Percentiles rank a stretch among this genome's conserved stretches.
These are phyloP conservation scores for Noctua janthe DNA, from an alignment of 2,888 invertebrate genomes.

Conservation along the genomic window DNA sequence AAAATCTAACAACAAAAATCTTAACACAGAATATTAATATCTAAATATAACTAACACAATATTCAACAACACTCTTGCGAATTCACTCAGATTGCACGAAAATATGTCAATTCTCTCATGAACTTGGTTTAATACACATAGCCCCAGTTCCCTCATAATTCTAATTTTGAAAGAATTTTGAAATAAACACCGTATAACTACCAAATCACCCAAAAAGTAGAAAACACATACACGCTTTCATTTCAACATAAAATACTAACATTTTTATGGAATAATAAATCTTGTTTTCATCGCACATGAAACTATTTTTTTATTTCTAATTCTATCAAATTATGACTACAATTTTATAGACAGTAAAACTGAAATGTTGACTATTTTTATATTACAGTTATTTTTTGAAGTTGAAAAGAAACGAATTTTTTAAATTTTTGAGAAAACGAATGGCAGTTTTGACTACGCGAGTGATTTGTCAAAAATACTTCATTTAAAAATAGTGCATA, in stretches of 20 bases:
- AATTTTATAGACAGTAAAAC: slow-evolving; percentile 32
- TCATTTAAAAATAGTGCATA: background rate
- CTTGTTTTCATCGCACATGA: background rate
- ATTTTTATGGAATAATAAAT: slow-evolving; percentile 15
- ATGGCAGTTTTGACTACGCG: background rate
- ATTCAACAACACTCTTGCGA: too few relatives aligned
- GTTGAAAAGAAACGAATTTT: background rate
- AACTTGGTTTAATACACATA: too few relatives aligned
- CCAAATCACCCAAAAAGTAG: slow-evolving; percentile 25
- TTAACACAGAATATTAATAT: too few relatives aligned
- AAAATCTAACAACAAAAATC: too few relatives aligned
- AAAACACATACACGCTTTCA: slow-evolving; percentile 2
- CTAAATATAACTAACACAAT: too few relatives aligned
- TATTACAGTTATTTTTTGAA: background rate
- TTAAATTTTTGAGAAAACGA: too few relatives aligned
- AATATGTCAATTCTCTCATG: too few relatives aligned
- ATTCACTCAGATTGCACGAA: too few relatives aligned
- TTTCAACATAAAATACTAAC: slow-evolving; percentile 10
- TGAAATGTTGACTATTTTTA: background rate
- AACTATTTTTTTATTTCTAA: background rate
- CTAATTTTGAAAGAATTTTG: too few relatives aligned
- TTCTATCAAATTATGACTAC: background rate
- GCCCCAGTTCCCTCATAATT: too few relatives aligned
- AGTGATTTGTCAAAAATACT: background rate
- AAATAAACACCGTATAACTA: slow-evolving; percentile 9